These are phyloP conservation scores for Pollenia griseotomentosa DNA, from an alignment of 2,888 invertebrate species.

Conservation along the genomic window DNA sequence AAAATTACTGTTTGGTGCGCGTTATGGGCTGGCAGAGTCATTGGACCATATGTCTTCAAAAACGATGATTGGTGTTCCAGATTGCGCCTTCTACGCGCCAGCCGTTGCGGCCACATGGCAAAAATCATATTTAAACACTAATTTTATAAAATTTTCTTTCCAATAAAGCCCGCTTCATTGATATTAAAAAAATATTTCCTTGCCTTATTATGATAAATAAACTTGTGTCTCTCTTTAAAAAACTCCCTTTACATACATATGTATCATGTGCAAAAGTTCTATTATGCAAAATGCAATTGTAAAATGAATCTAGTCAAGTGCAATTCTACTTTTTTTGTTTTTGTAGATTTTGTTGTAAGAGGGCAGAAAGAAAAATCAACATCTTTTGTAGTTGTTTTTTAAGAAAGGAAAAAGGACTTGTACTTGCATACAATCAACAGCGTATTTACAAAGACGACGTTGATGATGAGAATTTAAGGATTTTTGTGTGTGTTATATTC, in stretches of 20 bases:
- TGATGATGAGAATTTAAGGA: constrained; percentile 45
- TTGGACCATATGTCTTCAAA: no score
- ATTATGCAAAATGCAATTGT: constrained; percentile 49
- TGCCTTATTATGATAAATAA: no score
- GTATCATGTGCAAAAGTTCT: not conserved
- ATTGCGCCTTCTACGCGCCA: no score
- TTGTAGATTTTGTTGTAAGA: not conserved
- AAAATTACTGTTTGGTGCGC: no score
- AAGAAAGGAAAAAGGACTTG: constrained; percentile 33
- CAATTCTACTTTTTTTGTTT: constrained; percentile 36
- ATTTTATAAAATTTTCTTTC: no score
- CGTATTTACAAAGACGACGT: constrained; percentile 31
- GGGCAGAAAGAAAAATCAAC: constrained; percentile 50
- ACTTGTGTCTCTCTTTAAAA: no score
- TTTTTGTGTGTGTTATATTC: constrained; percentile 11
- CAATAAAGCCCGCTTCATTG: no score
- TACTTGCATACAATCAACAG: constrained; percentile 47
- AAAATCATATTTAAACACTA: no score
- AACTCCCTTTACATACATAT: not conserved
- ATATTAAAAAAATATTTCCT: no score
- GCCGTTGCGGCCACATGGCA: no score
- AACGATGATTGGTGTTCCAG: no score
- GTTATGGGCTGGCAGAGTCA: no score
- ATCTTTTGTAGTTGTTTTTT: constrained; percentile 48
- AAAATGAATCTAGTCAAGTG: constrained; percentile 58